These are phyloP conservation scores for Nomada ferruginata DNA, from an alignment of 2,888 invertebrate species.

Conservation along the genomic window DNA sequence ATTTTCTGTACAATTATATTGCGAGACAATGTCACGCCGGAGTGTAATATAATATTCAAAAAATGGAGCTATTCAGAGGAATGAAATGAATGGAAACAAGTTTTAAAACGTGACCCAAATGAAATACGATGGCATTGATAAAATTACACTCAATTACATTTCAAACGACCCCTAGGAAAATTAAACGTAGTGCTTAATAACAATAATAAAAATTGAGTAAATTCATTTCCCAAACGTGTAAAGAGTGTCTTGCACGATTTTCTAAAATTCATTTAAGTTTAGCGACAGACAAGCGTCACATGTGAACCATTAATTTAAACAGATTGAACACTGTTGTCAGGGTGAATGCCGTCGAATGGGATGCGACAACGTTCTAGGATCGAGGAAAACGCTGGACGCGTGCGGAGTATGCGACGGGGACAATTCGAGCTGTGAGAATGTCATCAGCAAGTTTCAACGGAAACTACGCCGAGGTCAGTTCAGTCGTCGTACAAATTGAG, in stretches of 20 bases:
- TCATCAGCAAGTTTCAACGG: constrained; percentile 83
- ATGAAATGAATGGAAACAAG: no score
- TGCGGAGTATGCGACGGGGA: constrained; percentile 89
- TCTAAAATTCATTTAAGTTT: neutral
- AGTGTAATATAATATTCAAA: no score
- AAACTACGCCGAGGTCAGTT: constrained; percentile 84
- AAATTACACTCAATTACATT: no score
- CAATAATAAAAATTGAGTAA: no score
- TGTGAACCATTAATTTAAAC: neutral
- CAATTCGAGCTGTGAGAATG: constrained; percentile 86
- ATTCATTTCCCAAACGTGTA: no score
- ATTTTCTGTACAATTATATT: no score
- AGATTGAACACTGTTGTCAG: constrained; percentile 75
- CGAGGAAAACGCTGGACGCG: constrained; percentile 85
- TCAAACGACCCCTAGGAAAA: no score
- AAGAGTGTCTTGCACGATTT: neutral
- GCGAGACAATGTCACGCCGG: no score
- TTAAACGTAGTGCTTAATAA: no score
- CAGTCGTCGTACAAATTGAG: constrained; percentile 48
- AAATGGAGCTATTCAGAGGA: no score
- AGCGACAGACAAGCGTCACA: neutral
- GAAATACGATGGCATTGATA: no score
- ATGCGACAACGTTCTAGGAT: constrained; percentile 88
- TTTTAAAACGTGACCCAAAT: no score
- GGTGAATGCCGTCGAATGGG: constrained; percentile 86